phyloP scores from a whole-genome alignment of 1,140 invertebrate genomes.

The Wiebesia pumilae region DNA sequence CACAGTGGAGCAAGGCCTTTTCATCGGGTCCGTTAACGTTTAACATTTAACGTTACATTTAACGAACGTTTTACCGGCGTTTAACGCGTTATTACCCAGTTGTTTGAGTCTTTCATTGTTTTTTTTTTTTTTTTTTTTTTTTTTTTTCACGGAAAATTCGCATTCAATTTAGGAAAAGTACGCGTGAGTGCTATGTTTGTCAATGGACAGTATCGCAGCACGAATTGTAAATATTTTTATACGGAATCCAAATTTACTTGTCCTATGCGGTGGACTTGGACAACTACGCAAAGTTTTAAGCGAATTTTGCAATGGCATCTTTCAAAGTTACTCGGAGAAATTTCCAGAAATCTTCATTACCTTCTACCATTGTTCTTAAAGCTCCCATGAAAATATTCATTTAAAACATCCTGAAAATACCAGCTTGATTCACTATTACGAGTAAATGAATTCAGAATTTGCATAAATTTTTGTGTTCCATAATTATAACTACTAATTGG shows the following conservation, averaged over 20 bases:
- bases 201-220: fast-evolving
- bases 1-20: not conserved
- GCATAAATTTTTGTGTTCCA: not conserved
- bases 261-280: not conserved
- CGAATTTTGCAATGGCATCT: conserved; percentile 11
- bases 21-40: not conserved
- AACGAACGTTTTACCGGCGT: not conserved
- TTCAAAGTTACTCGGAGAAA: not conserved
- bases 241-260: not conserved
- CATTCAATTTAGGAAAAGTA: not conserved
- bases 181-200: not conserved
- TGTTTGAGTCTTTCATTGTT: too few relatives aligned
- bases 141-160: too few relatives aligned
- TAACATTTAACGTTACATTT: not conserved
- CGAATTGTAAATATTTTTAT: not conserved
- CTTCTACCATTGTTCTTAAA: conserved; percentile 1
- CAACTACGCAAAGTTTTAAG: conserved; percentile 1
- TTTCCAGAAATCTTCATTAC: conserved; percentile 6
- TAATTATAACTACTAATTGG: not conserved
- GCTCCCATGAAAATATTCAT: conserved; percentile 7
- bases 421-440: not conserved
- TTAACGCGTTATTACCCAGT: too few relatives aligned
- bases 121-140: too few relatives aligned
- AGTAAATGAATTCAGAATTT: conserved; percentile 3
- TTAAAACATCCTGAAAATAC: not conserved